Evolutionary conservation across 2,113 vertebrate species (phyloP), one percentile per base, ranked within the genome.

Genomic region (Oncorhynchus mykiss): DNA sequence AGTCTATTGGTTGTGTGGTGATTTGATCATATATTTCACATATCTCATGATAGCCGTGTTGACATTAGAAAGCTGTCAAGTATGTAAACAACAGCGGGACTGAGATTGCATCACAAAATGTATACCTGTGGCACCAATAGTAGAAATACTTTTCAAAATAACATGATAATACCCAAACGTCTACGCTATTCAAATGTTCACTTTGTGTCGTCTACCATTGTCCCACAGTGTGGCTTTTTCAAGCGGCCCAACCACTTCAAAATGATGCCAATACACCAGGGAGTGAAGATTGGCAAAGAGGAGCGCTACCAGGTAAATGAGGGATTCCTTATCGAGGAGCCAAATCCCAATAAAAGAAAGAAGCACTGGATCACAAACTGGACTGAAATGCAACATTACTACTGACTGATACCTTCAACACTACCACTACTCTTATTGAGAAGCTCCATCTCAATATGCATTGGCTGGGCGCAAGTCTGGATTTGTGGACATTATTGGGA

Each of bases 311-410:
- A 76, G 9, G 86, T 94, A n/a, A 76, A 89, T 12, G 87, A 91
- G 1, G 83, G 87, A 20, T 92, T 93, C 80, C 81, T 92, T 72
- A 90, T 91, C 76, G 89, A 82, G 77, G 82, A 86, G 51, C 80
- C 70, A 8, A 3, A 16, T 48, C 31, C 73, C 31, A 57, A 78
- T 59, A 85, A 45, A 64, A 93, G 92, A 81, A 85, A 80, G 34
- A 95, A 93, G 77, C 91, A 92, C 83, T 96, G 95, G 96, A 93
- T 95, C 75, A 96, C 95, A 67, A 95, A 88, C 71, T 96, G 96
- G 95, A 93, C 92, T 78, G 94, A 93, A 74, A 80, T 49, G n/a
- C 29, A 48, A 14, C 31, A 18, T 8, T 39, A 68, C 67, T 68
- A 68, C 67, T 34, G 18, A 34, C 31, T 18, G 67, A 68, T 29